Conservation (phyloP, 2,888 invertebrate genomes). For the Leptinotarsa tumamoca region DNA sequence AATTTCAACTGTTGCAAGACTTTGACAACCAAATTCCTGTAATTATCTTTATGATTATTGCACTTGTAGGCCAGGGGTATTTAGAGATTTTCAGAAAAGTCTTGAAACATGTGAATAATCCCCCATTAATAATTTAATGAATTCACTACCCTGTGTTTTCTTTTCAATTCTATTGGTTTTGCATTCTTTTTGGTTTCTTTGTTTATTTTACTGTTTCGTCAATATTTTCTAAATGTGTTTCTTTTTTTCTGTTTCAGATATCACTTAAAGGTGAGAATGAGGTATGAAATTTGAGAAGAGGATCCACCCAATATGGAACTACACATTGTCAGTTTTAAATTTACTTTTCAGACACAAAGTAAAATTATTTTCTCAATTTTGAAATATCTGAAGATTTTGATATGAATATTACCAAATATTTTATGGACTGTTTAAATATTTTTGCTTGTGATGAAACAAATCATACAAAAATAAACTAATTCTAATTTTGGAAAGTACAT, state of each 20-base stretch:
- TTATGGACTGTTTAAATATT: no score
- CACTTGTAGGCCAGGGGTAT: not conserved
- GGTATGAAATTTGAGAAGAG: not conserved
- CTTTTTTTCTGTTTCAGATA: conserved; percentile 6
- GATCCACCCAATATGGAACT: not conserved
- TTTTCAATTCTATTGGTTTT: not conserved
- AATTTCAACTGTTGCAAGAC: conserved; percentile 6
- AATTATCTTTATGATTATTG: not conserved
- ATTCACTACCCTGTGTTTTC: not conserved
- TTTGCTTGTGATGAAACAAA: no score
- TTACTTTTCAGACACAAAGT: not conserved
- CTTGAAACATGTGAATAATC: conserved; percentile 6
- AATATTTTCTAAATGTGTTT: not conserved
- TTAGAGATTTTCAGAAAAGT: not conserved
- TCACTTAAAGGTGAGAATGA: not conserved
- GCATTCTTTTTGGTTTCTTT: not conserved
- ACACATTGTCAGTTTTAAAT: not conserved
- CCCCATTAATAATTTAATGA: not conserved
- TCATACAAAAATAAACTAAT: no score
- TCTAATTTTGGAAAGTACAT: no score
- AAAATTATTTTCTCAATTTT: not conserved
- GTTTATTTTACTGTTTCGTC: not conserved
- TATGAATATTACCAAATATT: not conserved
- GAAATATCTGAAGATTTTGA: not conserved
- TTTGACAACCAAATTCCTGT: not conserved